Base-by-base conservation (phyloP, 2,113 vertebrate species). In the Phylloscopus trochiloides region DNA sequence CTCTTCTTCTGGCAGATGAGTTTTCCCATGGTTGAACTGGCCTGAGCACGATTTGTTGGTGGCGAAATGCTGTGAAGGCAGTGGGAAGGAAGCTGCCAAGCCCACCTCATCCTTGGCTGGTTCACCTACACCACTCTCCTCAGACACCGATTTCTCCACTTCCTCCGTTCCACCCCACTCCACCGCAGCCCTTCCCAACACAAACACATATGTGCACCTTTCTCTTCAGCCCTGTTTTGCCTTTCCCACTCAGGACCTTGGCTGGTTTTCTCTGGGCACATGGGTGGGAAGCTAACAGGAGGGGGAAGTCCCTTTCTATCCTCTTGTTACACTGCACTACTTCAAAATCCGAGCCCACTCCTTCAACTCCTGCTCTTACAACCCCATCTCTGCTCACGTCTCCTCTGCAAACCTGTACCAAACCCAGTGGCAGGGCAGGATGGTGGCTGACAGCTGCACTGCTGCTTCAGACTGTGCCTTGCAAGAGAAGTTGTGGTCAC, bases 361-460 rank as follows among this genome's bases (percentile, higher is more conserved):
- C 36, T 61, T 54, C 54, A 6, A 1, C 40, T 47, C 51, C 34
- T 11, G 4, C 47, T 55, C 13, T 52, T 14, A 38, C 14, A n/a
- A 24, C 7, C 21, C 25, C 51, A 50, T 7, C 22, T 77, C 63
- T 80, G 52, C 43, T 38, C 40, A 24, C 26, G 9, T 40, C 61
- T 81, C 36, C 51, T 38, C 50, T 32, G 59, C 65, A 57, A 14
- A 75, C 18, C 34, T 13, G n/a, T 16, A 48, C 45, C 40, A 24
- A 61, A 21, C 16, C 51, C 38, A 8, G 7, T 6, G 17, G 28
- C 79, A 68, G 68, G n/a, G 28, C 58, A 73, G n/a, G 31, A 34
- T 7, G 13, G 52, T 5, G 29, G 48, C 62, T 52, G 52, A 32
- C 34, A 86, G 88, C 34, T 2, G 0, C 0, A 0, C 28, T 76